A percentile compares a stretch with the other conserved stretches of the same genome.
Evolutionary conservation across 2,113 vertebrate genomes (phyloP).

Genomic region (Holacanthus passer): DNA sequence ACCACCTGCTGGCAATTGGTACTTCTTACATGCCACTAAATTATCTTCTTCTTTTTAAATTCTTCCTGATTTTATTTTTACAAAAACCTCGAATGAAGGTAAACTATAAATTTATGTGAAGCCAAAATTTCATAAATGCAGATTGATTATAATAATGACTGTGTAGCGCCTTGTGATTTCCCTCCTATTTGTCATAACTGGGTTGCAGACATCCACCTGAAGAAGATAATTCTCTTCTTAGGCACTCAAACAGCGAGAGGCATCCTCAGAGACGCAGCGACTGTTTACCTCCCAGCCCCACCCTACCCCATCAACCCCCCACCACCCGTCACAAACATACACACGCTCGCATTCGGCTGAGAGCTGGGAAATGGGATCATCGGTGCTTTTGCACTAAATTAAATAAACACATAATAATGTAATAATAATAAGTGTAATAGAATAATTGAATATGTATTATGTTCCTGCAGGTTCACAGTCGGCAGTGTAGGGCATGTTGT

Average conservation of each 20-base stretch:
- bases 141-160: neutral
- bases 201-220: conserved; percentile 39
- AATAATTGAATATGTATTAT: conserved; percentile 23
- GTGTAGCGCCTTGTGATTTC: conserved; percentile 8
- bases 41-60: neutral
- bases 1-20: neutral
- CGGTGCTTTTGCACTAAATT: conserved; percentile 31
- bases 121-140: conserved; percentile 12
- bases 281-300: neutral
- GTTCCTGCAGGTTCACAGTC: neutral
- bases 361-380: conserved; percentile 19
- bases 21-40: neutral
- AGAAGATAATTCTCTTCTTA: conserved; percentile 46
- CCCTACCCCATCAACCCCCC: neutral
- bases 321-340: conserved; percentile 6
- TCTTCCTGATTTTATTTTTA: neutral
- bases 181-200: conserved; percentile 42
- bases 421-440: too few species aligned
- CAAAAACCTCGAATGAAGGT: conserved; percentile 12
- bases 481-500: neutral
- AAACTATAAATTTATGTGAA: conserved; percentile 11
- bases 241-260: conserved; percentile 26
- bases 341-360: neutral
- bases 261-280: conserved; percentile 29
- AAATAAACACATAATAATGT: conserved; percentile 5